Conservation (phyloP, 1,140 invertebrate species). For the Heliconius hewitsoni region DNA sequence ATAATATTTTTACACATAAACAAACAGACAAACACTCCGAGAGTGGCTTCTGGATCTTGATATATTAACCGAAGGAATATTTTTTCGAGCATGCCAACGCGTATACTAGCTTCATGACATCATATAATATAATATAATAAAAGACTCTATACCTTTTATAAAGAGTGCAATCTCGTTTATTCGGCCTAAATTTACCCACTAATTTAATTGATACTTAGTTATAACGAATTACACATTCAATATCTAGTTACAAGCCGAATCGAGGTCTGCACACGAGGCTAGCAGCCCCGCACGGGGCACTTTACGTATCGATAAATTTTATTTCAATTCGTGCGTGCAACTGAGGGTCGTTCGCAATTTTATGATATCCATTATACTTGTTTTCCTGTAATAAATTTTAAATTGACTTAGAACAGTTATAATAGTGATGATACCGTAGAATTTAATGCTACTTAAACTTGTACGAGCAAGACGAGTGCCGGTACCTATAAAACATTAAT, state of each 20-base stretch:
- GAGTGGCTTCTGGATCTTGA: no score
- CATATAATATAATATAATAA: neutral
- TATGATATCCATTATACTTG: conserved; percentile 54
- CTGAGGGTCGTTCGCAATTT: conserved; percentile 45
- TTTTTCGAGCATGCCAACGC: no score
- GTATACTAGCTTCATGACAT: no score
- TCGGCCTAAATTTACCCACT: conserved; percentile 29
- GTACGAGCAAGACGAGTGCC: neutral
- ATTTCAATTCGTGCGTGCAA: conserved; percentile 59
- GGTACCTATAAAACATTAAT: neutral
- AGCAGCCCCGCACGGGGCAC: conserved; percentile 32
- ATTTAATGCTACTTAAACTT: conserved; percentile 36
- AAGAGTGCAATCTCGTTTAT: conserved; percentile 49
- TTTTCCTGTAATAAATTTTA: conserved; percentile 52
- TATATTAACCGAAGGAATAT: no score
- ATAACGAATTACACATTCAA: conserved; percentile 44
- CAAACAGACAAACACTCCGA: no score
- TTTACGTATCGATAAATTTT: conserved; percentile 60
- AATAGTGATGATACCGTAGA: conserved; percentile 37
- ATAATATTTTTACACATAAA: no score
- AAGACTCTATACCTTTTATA: neutral
- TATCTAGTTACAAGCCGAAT: conserved; percentile 60
- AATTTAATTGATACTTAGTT: conserved; percentile 59
- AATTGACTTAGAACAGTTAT: conserved; percentile 47
- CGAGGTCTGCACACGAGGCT: conserved; percentile 44